Evolutionary conservation across 2,888 invertebrate genomes (phyloP).

Genomic region (Netelia virgata): DNA sequence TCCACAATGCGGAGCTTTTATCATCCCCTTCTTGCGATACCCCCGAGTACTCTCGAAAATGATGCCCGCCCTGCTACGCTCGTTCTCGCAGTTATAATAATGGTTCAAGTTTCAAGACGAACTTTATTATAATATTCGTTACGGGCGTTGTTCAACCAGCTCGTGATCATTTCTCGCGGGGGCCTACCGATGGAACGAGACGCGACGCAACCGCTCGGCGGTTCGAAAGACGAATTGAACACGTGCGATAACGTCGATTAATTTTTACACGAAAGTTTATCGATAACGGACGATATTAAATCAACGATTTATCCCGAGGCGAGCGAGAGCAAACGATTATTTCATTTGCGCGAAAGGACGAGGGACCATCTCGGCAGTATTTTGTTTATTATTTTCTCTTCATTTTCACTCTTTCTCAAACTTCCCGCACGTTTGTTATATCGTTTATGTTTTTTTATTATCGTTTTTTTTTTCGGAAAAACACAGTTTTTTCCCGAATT

Average conservation of each 20-base stretch:
- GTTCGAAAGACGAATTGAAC: too few species aligned
- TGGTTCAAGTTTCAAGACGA: slow-evolving; percentile 64
- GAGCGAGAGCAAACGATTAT: slow-evolving; percentile 7
- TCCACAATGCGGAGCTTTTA: background rate
- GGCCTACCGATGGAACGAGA: background rate
- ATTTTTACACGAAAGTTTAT: too few species aligned
- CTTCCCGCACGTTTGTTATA: background rate
- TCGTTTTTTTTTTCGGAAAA: background rate
- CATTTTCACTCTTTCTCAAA: background rate
- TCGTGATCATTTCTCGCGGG: slow-evolving; percentile 32
- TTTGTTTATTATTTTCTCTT: slow-evolving; percentile 24
- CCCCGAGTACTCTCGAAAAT: slow-evolving; percentile 12
- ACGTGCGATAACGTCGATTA: too few species aligned
- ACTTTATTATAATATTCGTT: slow-evolving; percentile 66
- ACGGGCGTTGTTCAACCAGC: slow-evolving; percentile 41
- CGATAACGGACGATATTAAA: background rate
- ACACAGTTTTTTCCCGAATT: background rate
- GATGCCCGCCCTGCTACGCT: background rate
- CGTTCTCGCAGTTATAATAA: slow-evolving; percentile 63
- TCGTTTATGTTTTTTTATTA: background rate
- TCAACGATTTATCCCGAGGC: background rate
- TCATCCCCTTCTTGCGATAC: slow-evolving; percentile 3
- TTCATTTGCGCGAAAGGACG: slow-evolving; percentile 41
- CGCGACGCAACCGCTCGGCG: too few species aligned
- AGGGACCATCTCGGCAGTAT: slow-evolving; percentile 61